Percentiles rank a stretch among this genome's conserved stretches.
Conservation (phyloP, 2,888 invertebrate genomes). For the Mycalesis mineus region DNA sequence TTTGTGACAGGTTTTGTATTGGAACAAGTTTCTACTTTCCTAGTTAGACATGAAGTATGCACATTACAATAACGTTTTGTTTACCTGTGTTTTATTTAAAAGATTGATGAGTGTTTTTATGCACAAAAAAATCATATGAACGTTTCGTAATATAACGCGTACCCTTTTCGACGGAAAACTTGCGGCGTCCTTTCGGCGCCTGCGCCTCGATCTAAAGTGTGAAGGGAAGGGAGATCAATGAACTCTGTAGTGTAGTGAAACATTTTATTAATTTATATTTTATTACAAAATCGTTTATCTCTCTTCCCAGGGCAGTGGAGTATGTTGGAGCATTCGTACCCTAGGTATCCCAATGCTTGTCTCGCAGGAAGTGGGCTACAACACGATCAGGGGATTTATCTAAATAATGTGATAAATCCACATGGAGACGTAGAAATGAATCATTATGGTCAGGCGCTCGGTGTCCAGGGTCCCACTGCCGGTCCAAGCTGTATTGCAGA, state of each 20-base stretch:
- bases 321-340: slow-evolving; percentile 89
- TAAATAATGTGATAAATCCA: slow-evolving; percentile 72
- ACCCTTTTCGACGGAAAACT: too few relatives aligned
- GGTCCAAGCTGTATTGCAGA: slow-evolving; percentile 59
- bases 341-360: slow-evolving; percentile 84
- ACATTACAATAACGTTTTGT: too few relatives aligned
- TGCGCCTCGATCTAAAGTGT: too few relatives aligned
- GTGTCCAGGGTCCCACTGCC: slow-evolving; percentile 61
- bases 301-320: slow-evolving; percentile 90
- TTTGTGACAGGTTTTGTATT: too few relatives aligned
- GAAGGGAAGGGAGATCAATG: slow-evolving; percentile 79
- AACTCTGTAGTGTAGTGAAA: slow-evolving; percentile 37
- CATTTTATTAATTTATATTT: slow-evolving; percentile 40
- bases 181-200: too few relatives aligned
- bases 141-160: too few relatives aligned
- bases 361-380: slow-evolving; percentile 78
- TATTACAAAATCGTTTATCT: slow-evolving; percentile 74
- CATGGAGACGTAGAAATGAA: slow-evolving; percentile 54
- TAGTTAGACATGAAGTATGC: too few relatives aligned
- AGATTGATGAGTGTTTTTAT: too few relatives aligned
- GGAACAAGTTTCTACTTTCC: too few relatives aligned
- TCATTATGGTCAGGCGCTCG: slow-evolving; percentile 59
- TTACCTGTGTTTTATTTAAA: too few relatives aligned
- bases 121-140: too few relatives aligned
- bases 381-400: slow-evolving; percentile 78